Conservation (phyloP, 2,888 invertebrate genomes). For the Empis stercorea region DNA sequence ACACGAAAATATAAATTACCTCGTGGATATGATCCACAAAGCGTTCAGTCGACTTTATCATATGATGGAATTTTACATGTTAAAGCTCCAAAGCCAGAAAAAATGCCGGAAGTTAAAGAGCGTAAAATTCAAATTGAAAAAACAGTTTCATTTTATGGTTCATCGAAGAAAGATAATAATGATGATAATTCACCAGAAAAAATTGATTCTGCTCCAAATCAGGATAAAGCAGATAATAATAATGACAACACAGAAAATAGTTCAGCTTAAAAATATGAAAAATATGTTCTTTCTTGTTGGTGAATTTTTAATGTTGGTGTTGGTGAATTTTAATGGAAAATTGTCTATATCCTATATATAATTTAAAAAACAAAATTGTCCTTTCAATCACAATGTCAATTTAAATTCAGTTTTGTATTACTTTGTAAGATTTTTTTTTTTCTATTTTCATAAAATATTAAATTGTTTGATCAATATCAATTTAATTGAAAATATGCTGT, state of each 20-base stretch:
- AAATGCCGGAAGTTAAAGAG: conserved; percentile 25
- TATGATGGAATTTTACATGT: conserved; percentile 30
- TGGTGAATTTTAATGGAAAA: no score
- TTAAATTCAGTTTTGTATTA: no score
- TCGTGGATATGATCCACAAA: conserved; percentile 27
- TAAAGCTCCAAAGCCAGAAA: conserved; percentile 25
- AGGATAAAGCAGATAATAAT: neutral
- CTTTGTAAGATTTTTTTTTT: no score
- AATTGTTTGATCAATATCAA: no score
- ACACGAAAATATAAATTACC: conserved; percentile 29
- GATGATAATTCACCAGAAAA: neutral
- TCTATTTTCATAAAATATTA: no score
- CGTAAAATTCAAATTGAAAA: conserved; percentile 25
- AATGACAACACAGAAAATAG: neutral
- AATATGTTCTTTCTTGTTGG: neutral
- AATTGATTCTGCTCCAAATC: no score
- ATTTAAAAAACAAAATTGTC: no score
- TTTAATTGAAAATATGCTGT: no score
- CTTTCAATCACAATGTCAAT: no score
- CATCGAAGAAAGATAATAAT: neutral
- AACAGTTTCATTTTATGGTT: conserved; percentile 24
- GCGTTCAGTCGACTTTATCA: conserved; percentile 26
- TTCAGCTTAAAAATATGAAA: neutral
- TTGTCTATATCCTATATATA: no score
- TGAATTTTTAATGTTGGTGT: no score